Base-by-base conservation (phyloP, 2,113 vertebrate genomes). In the Hippocampus comes region DNA sequence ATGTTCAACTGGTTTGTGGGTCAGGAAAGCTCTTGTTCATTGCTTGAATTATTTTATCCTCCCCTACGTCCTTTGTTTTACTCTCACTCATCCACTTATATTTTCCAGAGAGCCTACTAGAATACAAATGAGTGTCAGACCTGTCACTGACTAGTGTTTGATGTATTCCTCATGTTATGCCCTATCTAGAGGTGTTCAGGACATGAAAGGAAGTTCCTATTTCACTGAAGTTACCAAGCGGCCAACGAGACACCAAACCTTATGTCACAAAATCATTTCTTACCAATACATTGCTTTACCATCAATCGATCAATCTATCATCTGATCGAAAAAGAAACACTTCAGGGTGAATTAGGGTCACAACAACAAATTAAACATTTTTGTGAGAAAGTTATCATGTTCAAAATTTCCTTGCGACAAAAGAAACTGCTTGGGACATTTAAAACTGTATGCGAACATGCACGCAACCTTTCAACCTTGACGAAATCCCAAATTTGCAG, bases 21-120 rank as follows among this genome's bases (percentile, higher is more conserved):
- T 66, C 64, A 66, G 42, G 7, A 46, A 66, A 46, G n/a, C 64
- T 23, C 63, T 64, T 25, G 64, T 66, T 66, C 63, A 12, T 25
- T 25, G 42, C n/a, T 66, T 34, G 53, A 71, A 74, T 60, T 60
- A 64, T 27, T 64, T 68, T 41, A 72, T 57, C 15, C 38, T 43
- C 64, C 20, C 56, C 12, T 74, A 42, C 69, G 41, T 67, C 46
- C 67, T 56, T 75, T 51, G 75, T 76, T 78, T 70, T 76, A 59
- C 71, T 43, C 34, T 20, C 63, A 64, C 38, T 64, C 41, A 43
- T 64, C 38, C 63, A 43, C 63, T 77, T 60, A 51, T 25, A 23
- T 68, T 67, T 63, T 25, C 38, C 69, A 27, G 63, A 25, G 25
- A 5, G 38, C 27, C 42, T 70, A 38, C 43, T 71, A 49, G 25